Percentiles rank a stretch among this genome's conserved stretches.
These are phyloP conservation scores for Phallusia fumigata DNA, from an alignment of 23 tunicate species.

Conservation along the genomic window DNA sequence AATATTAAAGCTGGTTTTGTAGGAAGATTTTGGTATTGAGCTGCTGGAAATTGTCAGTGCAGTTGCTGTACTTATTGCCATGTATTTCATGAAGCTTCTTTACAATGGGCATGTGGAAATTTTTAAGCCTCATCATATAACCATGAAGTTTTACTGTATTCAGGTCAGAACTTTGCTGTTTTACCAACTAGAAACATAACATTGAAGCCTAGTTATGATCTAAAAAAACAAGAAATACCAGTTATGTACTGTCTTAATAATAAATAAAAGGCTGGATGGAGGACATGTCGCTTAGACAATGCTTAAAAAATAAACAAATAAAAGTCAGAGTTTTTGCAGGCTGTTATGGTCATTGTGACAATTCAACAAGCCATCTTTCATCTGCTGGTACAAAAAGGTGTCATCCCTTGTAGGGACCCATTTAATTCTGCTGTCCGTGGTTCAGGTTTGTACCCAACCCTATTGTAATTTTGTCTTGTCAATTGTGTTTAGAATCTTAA, in stretches of 20 bases:
- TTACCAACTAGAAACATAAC: too few species aligned
- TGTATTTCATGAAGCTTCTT: conserved; percentile 8
- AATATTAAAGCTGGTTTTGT: background rate
- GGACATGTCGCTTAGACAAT: too few species aligned
- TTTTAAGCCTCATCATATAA: background rate
- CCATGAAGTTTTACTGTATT: background rate
- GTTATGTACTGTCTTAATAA: too few species aligned
- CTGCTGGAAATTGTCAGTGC: background rate
- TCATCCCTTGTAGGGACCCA: background rate
- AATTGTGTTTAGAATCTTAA: too few species aligned
- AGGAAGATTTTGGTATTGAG: background rate
- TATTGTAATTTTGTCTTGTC: too few species aligned
- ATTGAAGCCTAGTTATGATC: too few species aligned
- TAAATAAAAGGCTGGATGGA: too few species aligned
- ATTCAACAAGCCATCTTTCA: background rate
- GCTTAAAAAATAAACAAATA: too few species aligned
- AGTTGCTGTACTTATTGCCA: conserved; percentile 4
- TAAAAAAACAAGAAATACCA: too few species aligned
- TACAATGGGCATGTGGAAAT: background rate
- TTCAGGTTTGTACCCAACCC: background rate
- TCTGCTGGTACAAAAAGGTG: background rate
- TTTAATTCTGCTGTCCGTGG: background rate
- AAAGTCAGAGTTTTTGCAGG: background rate
- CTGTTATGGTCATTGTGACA: background rate
- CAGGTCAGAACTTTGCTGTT: too few species aligned